Base-by-base conservation (phyloP, 2,797 vertebrate genomes). In the Phrynocephalus vlangalii region DNA sequence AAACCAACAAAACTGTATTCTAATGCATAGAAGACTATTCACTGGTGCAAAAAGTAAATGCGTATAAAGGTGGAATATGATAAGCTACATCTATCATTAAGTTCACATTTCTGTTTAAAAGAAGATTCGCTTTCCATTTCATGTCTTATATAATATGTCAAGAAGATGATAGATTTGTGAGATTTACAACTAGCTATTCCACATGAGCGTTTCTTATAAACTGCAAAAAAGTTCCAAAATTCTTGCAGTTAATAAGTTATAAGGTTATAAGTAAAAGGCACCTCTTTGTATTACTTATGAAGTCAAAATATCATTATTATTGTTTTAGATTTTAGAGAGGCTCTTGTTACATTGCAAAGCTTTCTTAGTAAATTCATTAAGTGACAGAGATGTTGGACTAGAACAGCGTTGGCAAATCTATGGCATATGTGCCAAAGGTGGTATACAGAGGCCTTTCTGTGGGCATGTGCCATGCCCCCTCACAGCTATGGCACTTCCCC, bases 31-130 rank as follows among this genome's bases (percentile, higher is more conserved):
- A 72, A 5, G 72, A 60, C n/a, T 48, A 33, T 73, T 81, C 28
- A 80, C n/a, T 44, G 50, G 30, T 80, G 26, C 33, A 81, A 86
- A 5, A 5, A 63, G 18, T 30, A 63, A 86, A 72, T 86, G 67
- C 60, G 67, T 56, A 60, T 22, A 79, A 60, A 28, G 33, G 26
- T 10, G 73, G 85, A 73, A 81, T 63, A 6, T 66, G 70, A 79
- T 86, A 50, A 68, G 33, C 24, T 56, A 72, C 33, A 81, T 38
- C 33, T 86, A 20, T 71, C 71, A 73, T 73, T 48, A 86, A 80
- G 26, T 24, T 66, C 85, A 73, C 33, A 33, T 86, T 79, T 70
- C 15, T 11, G 1, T 28, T 13, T 68, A 86, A 71, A 80, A 30
- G n/a, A 68, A 79, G 24, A 80, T 60, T 80, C 72, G 15, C 30